Conservation (phyloP, 2,797 vertebrate species). For the Lepidocolaptes lacrymiger region DNA sequence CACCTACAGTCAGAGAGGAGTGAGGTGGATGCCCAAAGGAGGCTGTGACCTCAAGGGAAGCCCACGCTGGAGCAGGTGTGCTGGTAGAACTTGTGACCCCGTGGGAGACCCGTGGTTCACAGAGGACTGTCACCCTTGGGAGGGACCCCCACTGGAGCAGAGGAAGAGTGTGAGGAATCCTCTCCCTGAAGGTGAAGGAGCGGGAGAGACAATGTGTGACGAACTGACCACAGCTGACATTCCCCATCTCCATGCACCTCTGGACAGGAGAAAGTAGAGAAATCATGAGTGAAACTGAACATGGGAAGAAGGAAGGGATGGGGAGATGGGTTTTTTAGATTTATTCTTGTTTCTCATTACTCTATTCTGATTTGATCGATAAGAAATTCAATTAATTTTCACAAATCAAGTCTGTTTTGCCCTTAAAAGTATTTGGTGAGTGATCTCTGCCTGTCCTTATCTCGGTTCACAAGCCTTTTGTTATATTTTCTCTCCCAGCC, state of each 20-base stretch:
- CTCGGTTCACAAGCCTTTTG: neutral
- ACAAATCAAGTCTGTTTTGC: neutral
- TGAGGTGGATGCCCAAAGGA: neutral
- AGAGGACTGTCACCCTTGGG: neutral
- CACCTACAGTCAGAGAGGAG: neutral
- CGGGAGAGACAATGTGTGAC: neutral
- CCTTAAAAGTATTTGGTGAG: rapidly evolving
- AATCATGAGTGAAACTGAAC: neutral
- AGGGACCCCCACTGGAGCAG: neutral
- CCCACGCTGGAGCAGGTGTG: neutral
- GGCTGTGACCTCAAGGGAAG: neutral
- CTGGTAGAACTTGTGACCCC: neutral
- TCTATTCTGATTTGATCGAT: neutral
- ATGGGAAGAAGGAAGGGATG: neutral
- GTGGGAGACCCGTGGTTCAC: neutral
- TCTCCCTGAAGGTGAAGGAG: neutral
- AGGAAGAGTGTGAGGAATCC: neutral
- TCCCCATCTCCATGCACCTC: neutral
- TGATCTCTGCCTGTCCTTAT: neutral
- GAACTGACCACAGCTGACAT: neutral
- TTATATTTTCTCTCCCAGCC: neutral
- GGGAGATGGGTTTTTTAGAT: neutral
- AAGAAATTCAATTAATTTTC: neutral
- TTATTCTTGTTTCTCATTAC: neutral
- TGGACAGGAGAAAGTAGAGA: neutral